Conservation (phyloP, 2,888 invertebrate species). For the Pherbina coryleti region DNA sequence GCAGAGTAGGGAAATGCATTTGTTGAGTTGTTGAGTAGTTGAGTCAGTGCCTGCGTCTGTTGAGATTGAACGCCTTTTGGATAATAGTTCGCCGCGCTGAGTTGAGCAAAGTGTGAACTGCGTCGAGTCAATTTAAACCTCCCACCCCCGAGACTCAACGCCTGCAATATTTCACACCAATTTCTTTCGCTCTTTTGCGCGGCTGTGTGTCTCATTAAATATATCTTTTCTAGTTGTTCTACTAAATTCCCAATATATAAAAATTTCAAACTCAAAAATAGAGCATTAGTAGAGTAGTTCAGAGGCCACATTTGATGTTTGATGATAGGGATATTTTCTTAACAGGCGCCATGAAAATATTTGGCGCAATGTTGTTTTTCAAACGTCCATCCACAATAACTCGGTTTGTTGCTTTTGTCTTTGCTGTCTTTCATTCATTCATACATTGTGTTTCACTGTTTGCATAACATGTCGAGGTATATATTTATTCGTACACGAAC, state of each 20-base stretch:
- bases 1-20: slow-evolving; percentile 44
- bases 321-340: slow-evolving; percentile 67
- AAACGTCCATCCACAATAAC: slow-evolving; percentile 23
- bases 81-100: slow-evolving; percentile 37
- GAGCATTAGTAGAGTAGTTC: slow-evolving; percentile 49
- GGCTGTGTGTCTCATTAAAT: slow-evolving; percentile 49
- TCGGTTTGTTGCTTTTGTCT: slow-evolving; percentile 15
- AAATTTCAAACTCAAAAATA: slow-evolving; percentile 47
- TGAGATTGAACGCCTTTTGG: slow-evolving; percentile 46
- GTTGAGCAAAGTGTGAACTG: slow-evolving; percentile 3
- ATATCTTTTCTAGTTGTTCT: slow-evolving; percentile 15
- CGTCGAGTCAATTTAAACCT: background rate
- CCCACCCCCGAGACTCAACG: background rate
- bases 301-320: slow-evolving; percentile 68
- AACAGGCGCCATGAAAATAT: background rate
- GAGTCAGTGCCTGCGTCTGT: slow-evolving; percentile 46
- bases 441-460: background rate
- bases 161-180: slow-evolving; percentile 14
- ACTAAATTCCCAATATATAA: slow-evolving; percentile 26
- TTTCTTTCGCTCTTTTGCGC: slow-evolving; percentile 36
- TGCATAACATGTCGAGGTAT: slow-evolving; percentile 2
- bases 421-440: slow-evolving; percentile 1
- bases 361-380: slow-evolving; percentile 16
- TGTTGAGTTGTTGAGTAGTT: slow-evolving; percentile 36
- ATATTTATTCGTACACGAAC: slow-evolving; percentile 35